phyloP scores from a whole-genome alignment of 1,140 invertebrate genomes.

The Berghia stephanieae region DNA sequence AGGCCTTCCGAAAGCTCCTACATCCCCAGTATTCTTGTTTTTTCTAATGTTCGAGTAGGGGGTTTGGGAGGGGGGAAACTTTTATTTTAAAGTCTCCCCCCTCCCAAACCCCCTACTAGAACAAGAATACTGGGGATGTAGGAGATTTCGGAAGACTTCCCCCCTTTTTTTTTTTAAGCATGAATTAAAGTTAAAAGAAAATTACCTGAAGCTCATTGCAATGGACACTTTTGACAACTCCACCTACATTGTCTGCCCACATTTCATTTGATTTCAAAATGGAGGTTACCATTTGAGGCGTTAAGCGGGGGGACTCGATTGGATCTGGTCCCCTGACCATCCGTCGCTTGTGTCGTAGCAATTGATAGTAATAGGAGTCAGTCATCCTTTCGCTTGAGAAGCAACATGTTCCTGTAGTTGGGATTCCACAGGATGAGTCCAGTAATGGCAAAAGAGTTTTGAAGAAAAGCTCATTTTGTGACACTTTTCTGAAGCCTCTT shows the following conservation, averaged over 20 bases:
- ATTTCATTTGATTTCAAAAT: constrained; percentile 53
- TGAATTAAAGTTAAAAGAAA: not conserved
- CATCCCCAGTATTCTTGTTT: too few species aligned
- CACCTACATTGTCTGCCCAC: constrained; percentile 41
- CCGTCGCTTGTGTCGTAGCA: not conserved
- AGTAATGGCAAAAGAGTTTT: too few species aligned
- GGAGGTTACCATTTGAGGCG: constrained; percentile 55
- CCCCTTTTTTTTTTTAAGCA: not conserved
- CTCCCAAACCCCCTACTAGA: too few species aligned
- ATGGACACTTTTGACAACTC: constrained; percentile 74
- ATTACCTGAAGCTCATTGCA: constrained; percentile 84
- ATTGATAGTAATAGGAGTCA: not conserved
- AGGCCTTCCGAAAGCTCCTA: too few species aligned
- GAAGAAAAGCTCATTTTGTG: too few species aligned
- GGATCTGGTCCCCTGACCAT: constrained; percentile 29
- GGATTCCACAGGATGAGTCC: too few species aligned
- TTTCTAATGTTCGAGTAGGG: too few species aligned
- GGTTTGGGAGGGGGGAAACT: too few species aligned
- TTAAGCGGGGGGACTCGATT: constrained; percentile 49
- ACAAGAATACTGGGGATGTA: too few species aligned
- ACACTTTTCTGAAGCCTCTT: too few species aligned
- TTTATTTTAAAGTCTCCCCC: too few species aligned
- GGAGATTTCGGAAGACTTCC: too few species aligned
- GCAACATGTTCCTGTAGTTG: not conserved
- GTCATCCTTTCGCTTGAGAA: not conserved